phyloP scores from a whole-genome alignment of 2,888 invertebrate genomes.

The Apeira syringaria region DNA sequence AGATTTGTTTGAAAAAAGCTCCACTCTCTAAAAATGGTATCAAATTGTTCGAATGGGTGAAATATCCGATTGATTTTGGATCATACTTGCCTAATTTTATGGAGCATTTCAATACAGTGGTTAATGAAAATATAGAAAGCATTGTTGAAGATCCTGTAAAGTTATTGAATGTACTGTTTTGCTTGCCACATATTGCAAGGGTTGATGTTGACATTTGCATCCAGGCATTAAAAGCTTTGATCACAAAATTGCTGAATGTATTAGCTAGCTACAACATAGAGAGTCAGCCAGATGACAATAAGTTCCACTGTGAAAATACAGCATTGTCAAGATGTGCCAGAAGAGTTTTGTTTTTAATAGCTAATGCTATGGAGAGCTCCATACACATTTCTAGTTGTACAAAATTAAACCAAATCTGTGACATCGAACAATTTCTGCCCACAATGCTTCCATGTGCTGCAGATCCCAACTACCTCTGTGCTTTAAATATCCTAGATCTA shows the following conservation, averaged over 20 bases:
- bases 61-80: constrained; percentile 86
- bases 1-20: constrained; percentile 87
- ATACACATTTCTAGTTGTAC: constrained; percentile 81
- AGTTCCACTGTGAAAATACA: constrained; percentile 57
- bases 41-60: constrained; percentile 85
- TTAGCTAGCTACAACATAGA: constrained; percentile 59
- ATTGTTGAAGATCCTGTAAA: constrained; percentile 63
- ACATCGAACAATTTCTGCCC: constrained; percentile 65
- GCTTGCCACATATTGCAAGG: constrained; percentile 82
- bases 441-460: constrained; percentile 69
- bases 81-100: constrained; percentile 61
- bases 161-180: constrained; percentile 76
- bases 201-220: constrained; percentile 61
- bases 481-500: constrained; percentile 81
- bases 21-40: constrained; percentile 85
- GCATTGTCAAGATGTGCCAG: constrained; percentile 59
- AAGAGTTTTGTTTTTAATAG: constrained; percentile 80
- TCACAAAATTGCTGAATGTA: constrained; percentile 50
- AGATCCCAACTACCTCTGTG: constrained; percentile 69
- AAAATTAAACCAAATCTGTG: constrained; percentile 69
- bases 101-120: constrained; percentile 55
- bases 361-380: constrained; percentile 82
- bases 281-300: constrained; percentile 47
- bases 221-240: constrained; percentile 56
- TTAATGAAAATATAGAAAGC: constrained; percentile 59